Conservation (phyloP, 53 echinoderm and acorn worm genomes). For the Hippasteria phrygiana region DNA sequence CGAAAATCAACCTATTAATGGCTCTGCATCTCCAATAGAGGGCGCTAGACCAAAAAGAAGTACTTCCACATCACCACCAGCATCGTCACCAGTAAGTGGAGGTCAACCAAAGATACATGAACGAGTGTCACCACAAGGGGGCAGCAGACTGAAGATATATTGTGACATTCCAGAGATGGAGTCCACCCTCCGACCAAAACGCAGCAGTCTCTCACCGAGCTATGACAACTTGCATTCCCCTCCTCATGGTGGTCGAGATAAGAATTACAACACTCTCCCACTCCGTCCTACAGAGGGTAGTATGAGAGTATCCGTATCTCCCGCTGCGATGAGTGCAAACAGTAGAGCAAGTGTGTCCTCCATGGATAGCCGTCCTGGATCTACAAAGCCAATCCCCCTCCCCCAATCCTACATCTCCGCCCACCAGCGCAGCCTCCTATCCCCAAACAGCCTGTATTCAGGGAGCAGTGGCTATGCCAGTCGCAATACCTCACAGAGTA, state of each 20-base stretch:
- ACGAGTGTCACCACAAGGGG: constrained; percentile 48
- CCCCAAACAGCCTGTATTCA: constrained; percentile 80
- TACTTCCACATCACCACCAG: neutral
- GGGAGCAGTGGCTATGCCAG: constrained; percentile 89
- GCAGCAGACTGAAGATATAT: constrained; percentile 27
- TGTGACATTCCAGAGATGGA: neutral
- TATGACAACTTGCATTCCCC: neutral
- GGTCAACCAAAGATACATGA: constrained; percentile 22
- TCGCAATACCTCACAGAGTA: constrained; percentile 87
- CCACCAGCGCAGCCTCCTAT: constrained; percentile 65
- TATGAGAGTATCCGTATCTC: constrained; percentile 3
- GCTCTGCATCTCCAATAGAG: constrained; percentile 11
- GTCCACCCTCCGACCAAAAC: neutral
- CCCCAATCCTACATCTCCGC: constrained; percentile 74
- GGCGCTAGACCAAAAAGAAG: constrained; percentile 13
- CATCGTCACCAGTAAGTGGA: neutral
- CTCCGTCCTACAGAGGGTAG: constrained; percentile 1
- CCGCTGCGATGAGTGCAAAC: constrained; percentile 16
- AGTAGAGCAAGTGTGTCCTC: constrained; percentile 46
- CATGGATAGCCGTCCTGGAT: constrained; percentile 46
- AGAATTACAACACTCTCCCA: neutral
- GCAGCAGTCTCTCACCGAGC: constrained; percentile 32
- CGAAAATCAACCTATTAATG: constrained; percentile 15
- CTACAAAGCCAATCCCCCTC: constrained; percentile 54
- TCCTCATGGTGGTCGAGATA: neutral